Conservation (phyloP, 1,140 invertebrate genomes). For the Leptestheria dahalacensis region DNA sequence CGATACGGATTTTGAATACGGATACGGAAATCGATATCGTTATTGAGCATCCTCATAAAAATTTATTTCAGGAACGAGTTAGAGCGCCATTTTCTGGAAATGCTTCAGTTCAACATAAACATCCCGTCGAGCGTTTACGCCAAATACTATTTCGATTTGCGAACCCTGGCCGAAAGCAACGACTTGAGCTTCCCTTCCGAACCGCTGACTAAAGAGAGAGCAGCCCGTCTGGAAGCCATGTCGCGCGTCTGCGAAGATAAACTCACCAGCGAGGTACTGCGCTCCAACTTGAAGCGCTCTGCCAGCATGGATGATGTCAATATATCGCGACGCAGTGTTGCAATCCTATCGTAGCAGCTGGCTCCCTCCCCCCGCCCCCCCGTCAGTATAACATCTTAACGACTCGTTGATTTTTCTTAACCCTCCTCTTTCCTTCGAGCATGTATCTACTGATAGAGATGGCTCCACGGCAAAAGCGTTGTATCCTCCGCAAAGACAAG, state of each 20-base stretch:
- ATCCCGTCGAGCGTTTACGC: conserved; percentile 99
- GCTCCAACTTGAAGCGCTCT: conserved; percentile 60
- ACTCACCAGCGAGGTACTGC: conserved; percentile 28
- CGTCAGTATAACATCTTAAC: too few species aligned
- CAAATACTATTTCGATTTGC: conserved; percentile 98
- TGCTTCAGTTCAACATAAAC: conserved; percentile 99
- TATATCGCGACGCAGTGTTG: conserved; percentile 60
- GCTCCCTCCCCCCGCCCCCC: too few species aligned
- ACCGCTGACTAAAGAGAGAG: conserved; percentile 87
- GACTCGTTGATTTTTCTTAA: too few species aligned
- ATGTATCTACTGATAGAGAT: too few species aligned
- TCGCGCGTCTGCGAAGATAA: conserved; percentile 87
- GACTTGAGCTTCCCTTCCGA: conserved; percentile 86
- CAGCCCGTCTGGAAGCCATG: conserved; percentile 79
- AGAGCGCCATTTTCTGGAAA: conserved; percentile 93
- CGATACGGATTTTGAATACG: too few species aligned
- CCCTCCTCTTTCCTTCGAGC: too few species aligned
- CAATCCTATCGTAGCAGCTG: conserved; percentile 56
- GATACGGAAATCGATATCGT: too few species aligned
- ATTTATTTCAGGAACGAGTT: conserved; percentile 71
- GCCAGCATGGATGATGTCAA: conserved; percentile 77
- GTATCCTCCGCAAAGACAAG: too few species aligned
- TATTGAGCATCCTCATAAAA: too few species aligned
- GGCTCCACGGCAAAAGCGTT: too few species aligned
- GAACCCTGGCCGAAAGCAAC: conserved; percentile 91